These are phyloP conservation scores for Dynastes tityus DNA, from an alignment of 2,888 invertebrate species.

Conservation along the genomic window DNA sequence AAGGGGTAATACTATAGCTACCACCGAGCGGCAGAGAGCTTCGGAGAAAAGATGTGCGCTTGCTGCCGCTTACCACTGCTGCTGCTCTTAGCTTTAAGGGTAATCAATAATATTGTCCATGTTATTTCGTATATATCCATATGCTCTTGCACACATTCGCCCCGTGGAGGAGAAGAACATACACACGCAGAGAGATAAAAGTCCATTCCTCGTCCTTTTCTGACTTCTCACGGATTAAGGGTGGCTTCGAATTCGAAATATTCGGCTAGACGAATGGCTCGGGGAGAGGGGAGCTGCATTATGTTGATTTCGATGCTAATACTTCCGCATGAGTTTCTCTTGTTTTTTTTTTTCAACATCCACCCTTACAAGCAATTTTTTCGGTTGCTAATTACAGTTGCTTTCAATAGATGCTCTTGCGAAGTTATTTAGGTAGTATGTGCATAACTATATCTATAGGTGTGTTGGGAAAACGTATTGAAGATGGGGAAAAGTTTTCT, in stretches of 20 bases:
- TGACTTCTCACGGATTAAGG: conserved; percentile 23
- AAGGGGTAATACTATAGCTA: conserved; percentile 33
- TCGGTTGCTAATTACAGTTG: background rate
- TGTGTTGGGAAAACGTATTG: too few species aligned
- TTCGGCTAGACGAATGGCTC: background rate
- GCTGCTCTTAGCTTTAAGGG: conserved; percentile 30
- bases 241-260: conserved; percentile 2
- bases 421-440: too few species aligned
- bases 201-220: conserved; percentile 14
- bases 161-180: background rate
- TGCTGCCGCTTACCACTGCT: background rate
- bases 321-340: background rate
- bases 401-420: too few species aligned
- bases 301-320: conserved; percentile 5
- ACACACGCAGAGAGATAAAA: background rate
- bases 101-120: conserved; percentile 42
- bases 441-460: too few species aligned
- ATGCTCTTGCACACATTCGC: conserved; percentile 1
- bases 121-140: conserved; percentile 28
- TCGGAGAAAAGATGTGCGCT: conserved; percentile 37
- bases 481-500: too few species aligned
- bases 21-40: conserved; percentile 6
- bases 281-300: background rate
- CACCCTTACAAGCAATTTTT: background rate
- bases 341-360: background rate